A percentile compares a stretch with the other conserved stretches of the same genome.
These are phyloP conservation scores for Cepaea nemoralis DNA, from an alignment of 1,140 invertebrate genomes.

Conservation along the genomic window DNA sequence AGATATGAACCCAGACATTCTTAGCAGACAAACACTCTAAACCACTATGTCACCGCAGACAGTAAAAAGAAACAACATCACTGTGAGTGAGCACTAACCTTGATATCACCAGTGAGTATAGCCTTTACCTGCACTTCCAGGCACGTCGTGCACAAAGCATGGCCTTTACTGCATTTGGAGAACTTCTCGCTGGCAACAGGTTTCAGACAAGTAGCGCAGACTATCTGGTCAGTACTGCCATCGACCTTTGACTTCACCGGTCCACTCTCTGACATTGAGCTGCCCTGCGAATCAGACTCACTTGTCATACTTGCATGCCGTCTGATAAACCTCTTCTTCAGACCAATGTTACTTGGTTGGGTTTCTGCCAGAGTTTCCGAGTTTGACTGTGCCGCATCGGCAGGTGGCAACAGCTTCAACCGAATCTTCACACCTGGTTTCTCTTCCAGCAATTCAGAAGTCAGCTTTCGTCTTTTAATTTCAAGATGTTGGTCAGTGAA, in stretches of 20 bases:
- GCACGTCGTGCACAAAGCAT: constrained; percentile 56
- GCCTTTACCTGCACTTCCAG: constrained; percentile 61
- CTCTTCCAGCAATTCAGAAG: not conserved
- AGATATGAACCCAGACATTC: too few relatives aligned
- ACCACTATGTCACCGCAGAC: too few relatives aligned
- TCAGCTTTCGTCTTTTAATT: not conserved
- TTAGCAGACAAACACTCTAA: too few relatives aligned
- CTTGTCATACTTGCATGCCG: not conserved
- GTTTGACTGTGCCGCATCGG: not conserved
- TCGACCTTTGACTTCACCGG: not conserved
- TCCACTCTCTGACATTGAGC: not conserved
- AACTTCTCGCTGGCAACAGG: constrained; percentile 45
- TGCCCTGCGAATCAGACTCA: not conserved
- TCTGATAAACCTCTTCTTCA: not conserved
- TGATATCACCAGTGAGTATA: constrained; percentile 52
- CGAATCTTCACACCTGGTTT: not conserved
- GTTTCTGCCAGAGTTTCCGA: not conserved
- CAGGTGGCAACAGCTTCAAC: not conserved
- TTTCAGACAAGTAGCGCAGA: constrained; percentile 39
- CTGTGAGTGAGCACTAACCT: constrained; percentile 32
- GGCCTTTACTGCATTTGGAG: constrained; percentile 58
- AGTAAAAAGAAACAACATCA: too few relatives aligned
- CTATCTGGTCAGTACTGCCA: not conserved
- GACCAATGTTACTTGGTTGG: not conserved
- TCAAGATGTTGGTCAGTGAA: not conserved